Evolutionary conservation across 1,140 invertebrate genomes (phyloP), one percentile per base, ranked within the genome.

Genomic region (Drosophila sechellia): DNA sequence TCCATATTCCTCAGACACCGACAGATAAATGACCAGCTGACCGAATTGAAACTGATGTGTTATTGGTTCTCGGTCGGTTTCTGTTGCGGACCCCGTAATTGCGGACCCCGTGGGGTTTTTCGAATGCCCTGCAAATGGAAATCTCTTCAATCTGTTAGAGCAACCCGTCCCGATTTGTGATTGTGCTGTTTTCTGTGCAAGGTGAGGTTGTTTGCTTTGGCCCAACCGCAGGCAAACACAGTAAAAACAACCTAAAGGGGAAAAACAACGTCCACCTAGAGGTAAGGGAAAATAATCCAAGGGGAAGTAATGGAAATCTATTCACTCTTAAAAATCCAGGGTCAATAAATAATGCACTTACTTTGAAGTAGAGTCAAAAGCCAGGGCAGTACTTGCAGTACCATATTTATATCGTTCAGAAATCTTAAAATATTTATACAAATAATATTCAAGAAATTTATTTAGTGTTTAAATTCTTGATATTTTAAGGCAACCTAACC

Each of bases 1-100:
- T 31, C 8, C 31, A 31, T 31, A 31, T 10, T 58, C 27, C 34
- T 34, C 15, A 50, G 58, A 17, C 46, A 27, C 12, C 13, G 48
- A 43, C 65, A 81, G 70, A 85, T 72, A 81, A 81, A 86, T 86
- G 78, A 86, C 77, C 81, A 77, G 55, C 81, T 80, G 61, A 85
- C 73, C 63, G 68, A 77, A 85, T 80, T 80, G 58, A 84, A 84
- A 84, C 80, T 77, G 61, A 85, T 72, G 74, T 64, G 70, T 66
- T 72, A 57, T 75, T 63, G 61, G 48, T 80, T 80, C 37, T 63
- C 35, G 17, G 15, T 53, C 39, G 22, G 45, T 48, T 55, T 59
- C 17, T 35, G 46, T 37, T 65, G 57, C 48, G 34, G 63, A 20
- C 50, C 49, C 37, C 20, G 46, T 70, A 70, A 70, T 70, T 70